Percentiles rank a stretch among this genome's conserved stretches.
Evolutionary conservation across 2,797 vertebrate species (phyloP).

Genomic region (Intellagama lesueurii): DNA sequence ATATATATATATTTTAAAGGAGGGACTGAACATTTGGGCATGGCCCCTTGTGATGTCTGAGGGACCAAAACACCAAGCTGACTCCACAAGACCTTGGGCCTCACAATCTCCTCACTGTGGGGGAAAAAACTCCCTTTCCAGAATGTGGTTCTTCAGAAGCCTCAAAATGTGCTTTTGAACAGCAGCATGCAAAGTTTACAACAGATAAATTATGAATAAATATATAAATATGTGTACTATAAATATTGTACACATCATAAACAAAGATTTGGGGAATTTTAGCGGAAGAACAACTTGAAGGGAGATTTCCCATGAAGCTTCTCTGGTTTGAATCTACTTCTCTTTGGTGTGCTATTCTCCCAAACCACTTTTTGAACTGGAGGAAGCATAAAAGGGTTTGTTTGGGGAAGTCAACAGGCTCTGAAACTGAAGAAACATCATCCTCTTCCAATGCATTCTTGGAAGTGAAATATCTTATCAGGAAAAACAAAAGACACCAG

Average conservation of each 20-base stretch:
- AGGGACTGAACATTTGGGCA: background rate
- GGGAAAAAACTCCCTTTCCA: background rate
- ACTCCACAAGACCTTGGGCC: background rate
- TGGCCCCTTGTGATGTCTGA: too few species aligned
- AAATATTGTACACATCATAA: background rate
- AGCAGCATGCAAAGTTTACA: too few species aligned
- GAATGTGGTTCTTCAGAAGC: background rate
- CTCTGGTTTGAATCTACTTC: background rate
- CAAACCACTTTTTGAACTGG: background rate
- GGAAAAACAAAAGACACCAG: too few species aligned
- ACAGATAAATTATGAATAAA: too few species aligned
- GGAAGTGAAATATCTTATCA: too few species aligned
- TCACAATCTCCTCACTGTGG: background rate
- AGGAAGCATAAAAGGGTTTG: background rate
- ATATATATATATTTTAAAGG: background rate
- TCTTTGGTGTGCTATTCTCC: too few species aligned
- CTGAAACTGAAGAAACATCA: background rate
- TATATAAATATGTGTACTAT: too few species aligned
- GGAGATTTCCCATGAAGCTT: background rate
- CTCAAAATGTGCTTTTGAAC: background rate
- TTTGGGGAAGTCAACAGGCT: background rate
- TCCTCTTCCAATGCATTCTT: too few species aligned
- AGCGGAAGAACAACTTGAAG: background rate
- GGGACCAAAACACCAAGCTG: background rate
- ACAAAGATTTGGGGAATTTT: background rate